Evolutionary conservation across 2,888 invertebrate genomes (phyloP).

Genomic region (Tetrapedia diversipes): DNA sequence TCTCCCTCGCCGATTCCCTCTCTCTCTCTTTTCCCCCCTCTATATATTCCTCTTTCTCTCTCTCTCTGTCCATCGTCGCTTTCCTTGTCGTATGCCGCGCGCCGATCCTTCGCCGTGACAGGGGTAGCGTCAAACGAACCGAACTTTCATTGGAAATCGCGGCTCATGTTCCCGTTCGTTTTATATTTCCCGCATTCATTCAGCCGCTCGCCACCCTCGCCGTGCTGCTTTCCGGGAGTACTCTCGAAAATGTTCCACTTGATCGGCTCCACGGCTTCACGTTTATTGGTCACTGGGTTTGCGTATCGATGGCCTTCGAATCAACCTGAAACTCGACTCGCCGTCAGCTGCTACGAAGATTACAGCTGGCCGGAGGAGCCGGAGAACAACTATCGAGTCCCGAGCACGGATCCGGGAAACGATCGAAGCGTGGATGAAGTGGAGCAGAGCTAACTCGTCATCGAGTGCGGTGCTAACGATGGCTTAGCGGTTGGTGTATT

Average conservation of each 20-base stretch:
- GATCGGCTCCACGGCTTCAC: slow-evolving; percentile 18
- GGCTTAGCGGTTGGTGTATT: background rate
- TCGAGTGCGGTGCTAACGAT: background rate
- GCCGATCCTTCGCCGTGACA: slow-evolving; percentile 17
- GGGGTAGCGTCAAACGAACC: slow-evolving; percentile 10
- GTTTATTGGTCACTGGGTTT: slow-evolving; percentile 62
- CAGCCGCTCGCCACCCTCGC: background rate
- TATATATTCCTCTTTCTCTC: slow-evolving; percentile 2
- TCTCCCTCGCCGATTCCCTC: slow-evolving; percentile 49
- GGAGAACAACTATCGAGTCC: slow-evolving; percentile 17
- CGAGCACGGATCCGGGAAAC: background rate
- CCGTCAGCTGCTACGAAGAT: slow-evolving; percentile 11
- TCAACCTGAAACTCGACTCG: background rate
- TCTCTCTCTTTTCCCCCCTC: background rate
- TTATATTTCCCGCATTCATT: slow-evolving; percentile 51
- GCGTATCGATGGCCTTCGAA: slow-evolving; percentile 49
- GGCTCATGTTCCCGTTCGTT: slow-evolving; percentile 42
- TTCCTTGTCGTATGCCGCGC: slow-evolving; percentile 40
- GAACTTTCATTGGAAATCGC: slow-evolving; percentile 27
- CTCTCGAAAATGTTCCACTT: slow-evolving; percentile 51
- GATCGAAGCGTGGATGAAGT: slow-evolving; percentile 4
- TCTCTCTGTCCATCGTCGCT: slow-evolving; percentile 47
- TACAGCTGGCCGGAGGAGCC: slow-evolving; percentile 15
- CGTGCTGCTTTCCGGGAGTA: slow-evolving; percentile 8
- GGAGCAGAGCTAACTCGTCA: background rate